These are phyloP conservation scores for Myotis planiceps DNA, from an alignment of 2,797 vertebrate genomes.

Conservation along the genomic window DNA sequence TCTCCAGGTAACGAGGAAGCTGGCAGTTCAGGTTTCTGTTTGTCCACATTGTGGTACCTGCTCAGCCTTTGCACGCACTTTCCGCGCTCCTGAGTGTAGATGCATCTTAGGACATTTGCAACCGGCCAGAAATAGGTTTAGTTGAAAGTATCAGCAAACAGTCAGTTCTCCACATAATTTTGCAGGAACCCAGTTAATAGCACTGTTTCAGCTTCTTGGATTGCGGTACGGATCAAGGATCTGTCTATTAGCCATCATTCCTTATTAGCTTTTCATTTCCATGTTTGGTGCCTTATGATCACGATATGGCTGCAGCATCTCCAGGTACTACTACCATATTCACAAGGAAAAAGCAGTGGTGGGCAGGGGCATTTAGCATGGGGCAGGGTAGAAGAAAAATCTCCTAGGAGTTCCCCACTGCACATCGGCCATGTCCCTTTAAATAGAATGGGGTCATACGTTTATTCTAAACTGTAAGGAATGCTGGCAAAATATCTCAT, in stretches of 20 bases:
- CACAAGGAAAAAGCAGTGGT: neutral
- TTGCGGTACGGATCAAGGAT: rapidly evolving
- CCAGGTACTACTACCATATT: neutral
- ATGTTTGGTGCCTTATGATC: neutral
- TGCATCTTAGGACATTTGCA: neutral
- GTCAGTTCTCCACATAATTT: neutral
- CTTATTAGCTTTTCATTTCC: neutral
- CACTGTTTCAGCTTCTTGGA: neutral
- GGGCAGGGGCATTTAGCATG: neutral
- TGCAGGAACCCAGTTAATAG: neutral
- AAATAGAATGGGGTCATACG: neutral
- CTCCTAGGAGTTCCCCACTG: neutral
- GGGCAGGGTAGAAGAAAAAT: neutral
- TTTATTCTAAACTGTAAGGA: neutral
- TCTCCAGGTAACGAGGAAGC: too few relatives aligned
- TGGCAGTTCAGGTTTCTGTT: neutral
- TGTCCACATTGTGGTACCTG: too few relatives aligned
- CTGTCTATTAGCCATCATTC: neutral
- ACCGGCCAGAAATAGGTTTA: neutral
- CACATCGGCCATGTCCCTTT: neutral
- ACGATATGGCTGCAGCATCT: neutral
- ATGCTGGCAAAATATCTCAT: rapidly evolving
- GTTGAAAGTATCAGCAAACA: neutral
- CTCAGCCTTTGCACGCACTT: neutral
- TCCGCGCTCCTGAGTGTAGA: neutral